A percentile compares a stretch with the other conserved stretches of the same genome.
Evolutionary conservation across 2,113 vertebrate species (phyloP).

Genomic region (Oreochromis spilurus): DNA sequence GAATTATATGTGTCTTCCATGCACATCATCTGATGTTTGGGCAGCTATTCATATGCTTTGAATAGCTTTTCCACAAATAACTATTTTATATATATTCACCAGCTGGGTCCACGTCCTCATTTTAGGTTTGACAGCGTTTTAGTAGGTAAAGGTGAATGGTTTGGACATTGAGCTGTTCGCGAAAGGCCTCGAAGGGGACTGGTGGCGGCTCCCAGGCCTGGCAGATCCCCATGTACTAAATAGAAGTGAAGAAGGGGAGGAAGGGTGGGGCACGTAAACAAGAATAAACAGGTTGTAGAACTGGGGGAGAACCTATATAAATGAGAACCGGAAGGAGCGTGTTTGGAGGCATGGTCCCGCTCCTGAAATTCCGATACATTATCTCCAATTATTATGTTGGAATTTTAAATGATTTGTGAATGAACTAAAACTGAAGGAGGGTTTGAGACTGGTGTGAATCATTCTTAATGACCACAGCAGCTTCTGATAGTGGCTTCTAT

Average conservation of each 20-base stretch:
- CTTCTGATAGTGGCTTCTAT: not conserved
- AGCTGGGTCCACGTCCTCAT: not conserved
- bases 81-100: not conserved
- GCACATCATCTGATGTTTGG: not conserved
- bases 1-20: not conserved
- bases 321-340: not conserved
- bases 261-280: fast-evolving
- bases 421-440: not conserved
- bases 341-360: too few relatives aligned
- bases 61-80: not conserved
- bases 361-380: too few relatives aligned
- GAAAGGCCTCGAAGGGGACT: fast-evolving
- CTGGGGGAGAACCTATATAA: not conserved
- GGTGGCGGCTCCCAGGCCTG: not conserved
- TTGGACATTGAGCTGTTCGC: fast-evolving
- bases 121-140: not conserved
- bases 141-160: not conserved
- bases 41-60: fast-evolving
- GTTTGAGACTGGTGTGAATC: not conserved
- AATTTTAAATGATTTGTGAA: not conserved
- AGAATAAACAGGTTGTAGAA: not conserved
- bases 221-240: not conserved
- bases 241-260: not conserved
- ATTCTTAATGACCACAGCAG: not conserved
- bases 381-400: not conserved